These are phyloP conservation scores for Nymphalis polychloros DNA, from an alignment of 2,888 invertebrate genomes.

Conservation along the genomic window DNA sequence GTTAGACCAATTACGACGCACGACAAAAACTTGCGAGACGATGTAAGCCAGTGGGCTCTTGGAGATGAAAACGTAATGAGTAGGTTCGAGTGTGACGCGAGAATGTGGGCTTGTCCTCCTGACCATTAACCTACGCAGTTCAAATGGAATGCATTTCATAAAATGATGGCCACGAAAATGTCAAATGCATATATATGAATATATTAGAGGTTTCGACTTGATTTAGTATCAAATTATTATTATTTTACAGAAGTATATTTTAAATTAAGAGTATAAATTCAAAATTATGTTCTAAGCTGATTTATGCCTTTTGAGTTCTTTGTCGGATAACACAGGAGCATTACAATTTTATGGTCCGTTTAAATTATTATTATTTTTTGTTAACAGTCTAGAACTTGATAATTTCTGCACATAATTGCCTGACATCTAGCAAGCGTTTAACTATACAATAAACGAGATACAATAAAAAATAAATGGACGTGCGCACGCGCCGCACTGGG, in stretches of 20 bases:
- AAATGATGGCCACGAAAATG: background rate
- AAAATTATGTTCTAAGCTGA: background rate
- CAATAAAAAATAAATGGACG: conserved; percentile 40
- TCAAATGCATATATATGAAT: background rate
- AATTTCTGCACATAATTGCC: conserved; percentile 24
- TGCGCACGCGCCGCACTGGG: conserved; percentile 61
- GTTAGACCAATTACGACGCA: conserved; percentile 38
- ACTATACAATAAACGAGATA: conserved; percentile 19
- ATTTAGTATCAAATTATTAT: background rate
- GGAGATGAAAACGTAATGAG: conserved; percentile 31
- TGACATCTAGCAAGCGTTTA: conserved; percentile 26
- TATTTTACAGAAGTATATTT: background rate
- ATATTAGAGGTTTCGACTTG: background rate
- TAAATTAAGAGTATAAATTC: background rate
- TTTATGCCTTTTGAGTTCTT: background rate
- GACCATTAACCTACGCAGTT: conserved; percentile 12
- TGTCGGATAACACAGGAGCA: conserved; percentile 8
- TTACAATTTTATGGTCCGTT: conserved; percentile 8
- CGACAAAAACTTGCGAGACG: conserved; percentile 39
- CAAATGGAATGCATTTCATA: background rate
- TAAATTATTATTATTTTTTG: conserved; percentile 11
- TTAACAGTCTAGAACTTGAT: conserved; percentile 13
- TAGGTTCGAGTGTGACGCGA: conserved; percentile 24
- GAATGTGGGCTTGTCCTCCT: conserved; percentile 31
- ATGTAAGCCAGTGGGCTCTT: conserved; percentile 55